Conservation (phyloP, 1,140 invertebrate species). For the Drosophila rufa region DNA sequence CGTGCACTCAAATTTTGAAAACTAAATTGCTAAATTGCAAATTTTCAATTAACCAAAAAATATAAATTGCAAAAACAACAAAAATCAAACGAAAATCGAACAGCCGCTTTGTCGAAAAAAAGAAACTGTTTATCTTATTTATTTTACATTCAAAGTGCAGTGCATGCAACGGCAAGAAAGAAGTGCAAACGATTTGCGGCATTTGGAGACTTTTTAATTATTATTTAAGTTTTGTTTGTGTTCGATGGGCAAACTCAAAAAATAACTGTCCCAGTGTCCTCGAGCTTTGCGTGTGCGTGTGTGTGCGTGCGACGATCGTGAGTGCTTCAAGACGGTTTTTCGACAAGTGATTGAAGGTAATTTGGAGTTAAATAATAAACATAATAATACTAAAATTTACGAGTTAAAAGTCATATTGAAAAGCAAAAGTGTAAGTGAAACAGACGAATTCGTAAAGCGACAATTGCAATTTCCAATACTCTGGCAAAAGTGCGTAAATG, state of each 20-base stretch:
- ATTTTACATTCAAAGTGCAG: slow-evolving; percentile 41
- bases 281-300: slow-evolving; percentile 9
- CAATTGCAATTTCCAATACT: slow-evolving; percentile 11
- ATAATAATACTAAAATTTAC: neutral
- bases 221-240: slow-evolving; percentile 73
- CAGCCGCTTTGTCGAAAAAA: slow-evolving; percentile 36
- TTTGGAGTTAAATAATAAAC: slow-evolving; percentile 17
- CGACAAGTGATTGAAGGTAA: slow-evolving; percentile 77
- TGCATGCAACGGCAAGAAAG: slow-evolving; percentile 35
- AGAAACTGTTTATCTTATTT: slow-evolving; percentile 49
- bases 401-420: slow-evolving; percentile 9
- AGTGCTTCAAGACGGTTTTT: slow-evolving; percentile 35
- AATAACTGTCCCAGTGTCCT: slow-evolving; percentile 44
- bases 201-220: slow-evolving; percentile 62
- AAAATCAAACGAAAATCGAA: slow-evolving; percentile 35
- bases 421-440: neutral
- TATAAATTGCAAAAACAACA: slow-evolving; percentile 22
- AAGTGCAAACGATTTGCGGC: slow-evolving; percentile 46
- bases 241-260: slow-evolving; percentile 45
- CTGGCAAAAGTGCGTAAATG: slow-evolving; percentile 1
- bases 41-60: slow-evolving; percentile 30
- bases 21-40: slow-evolving; percentile 26
- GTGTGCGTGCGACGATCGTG: slow-evolving; percentile 17
- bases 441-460: neutral
- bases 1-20: slow-evolving; percentile 34